A percentile compares a stretch with the other conserved stretches of the same genome.
Evolutionary conservation across 2,113 vertebrate species (phyloP).

Genomic region (Megaleporinus macrocephalus): DNA sequence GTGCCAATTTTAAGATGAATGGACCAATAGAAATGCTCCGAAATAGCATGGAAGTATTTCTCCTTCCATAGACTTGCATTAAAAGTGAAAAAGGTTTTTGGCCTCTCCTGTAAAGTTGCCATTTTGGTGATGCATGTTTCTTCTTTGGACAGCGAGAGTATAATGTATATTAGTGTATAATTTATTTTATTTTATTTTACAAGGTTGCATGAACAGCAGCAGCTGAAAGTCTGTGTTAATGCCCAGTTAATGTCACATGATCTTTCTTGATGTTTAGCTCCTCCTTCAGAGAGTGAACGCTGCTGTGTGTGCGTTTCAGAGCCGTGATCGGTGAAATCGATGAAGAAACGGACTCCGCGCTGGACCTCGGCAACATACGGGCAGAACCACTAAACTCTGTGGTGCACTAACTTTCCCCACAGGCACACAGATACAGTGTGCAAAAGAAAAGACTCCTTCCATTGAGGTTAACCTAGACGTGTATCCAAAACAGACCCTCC

Average conservation of each 20-base stretch:
- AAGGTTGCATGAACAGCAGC: background rate
- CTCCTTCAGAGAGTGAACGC: background rate
- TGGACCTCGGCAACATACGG: conserved; percentile 95
- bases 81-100: too few relatives aligned
- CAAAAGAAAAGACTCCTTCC: conserved; percentile 21
- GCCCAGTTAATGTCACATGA: background rate
- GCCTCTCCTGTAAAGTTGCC: too few relatives aligned
- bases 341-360: conserved; percentile 95
- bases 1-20: too few relatives aligned
- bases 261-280: background rate
- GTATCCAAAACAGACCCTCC: background rate
- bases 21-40: too few relatives aligned
- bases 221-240: background rate
- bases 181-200: too few relatives aligned
- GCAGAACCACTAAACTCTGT: conserved; percentile 97
- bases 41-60: too few relatives aligned
- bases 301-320: conserved; percentile 72
- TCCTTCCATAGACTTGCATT: too few relatives aligned
- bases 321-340: conserved; percentile 99
- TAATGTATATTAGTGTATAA: too few relatives aligned
- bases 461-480: background rate
- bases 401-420: conserved; percentile 82
- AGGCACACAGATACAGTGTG: background rate
- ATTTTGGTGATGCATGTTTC: too few relatives aligned
- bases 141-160: too few relatives aligned